phyloP scores from a whole-genome alignment of 2,113 vertebrate species.

The Aleadryas rufinucha region DNA sequence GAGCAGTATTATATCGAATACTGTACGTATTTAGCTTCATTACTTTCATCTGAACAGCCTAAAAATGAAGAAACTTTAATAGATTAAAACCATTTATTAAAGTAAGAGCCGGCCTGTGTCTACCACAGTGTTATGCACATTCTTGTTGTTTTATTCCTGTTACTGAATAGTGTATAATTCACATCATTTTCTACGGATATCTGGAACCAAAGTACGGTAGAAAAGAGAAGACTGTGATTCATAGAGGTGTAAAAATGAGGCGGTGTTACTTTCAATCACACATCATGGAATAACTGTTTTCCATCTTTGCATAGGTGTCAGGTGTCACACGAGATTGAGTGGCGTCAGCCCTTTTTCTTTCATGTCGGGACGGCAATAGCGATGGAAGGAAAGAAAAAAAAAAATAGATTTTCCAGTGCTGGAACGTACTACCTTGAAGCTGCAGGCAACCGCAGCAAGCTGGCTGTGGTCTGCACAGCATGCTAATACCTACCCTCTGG shows the following conservation, averaged over 20 bases:
- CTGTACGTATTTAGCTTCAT: background rate
- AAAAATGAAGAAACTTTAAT: background rate
- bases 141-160: accelerated
- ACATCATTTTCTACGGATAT: background rate
- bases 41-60: background rate
- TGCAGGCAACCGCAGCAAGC: background rate
- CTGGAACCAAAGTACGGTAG: background rate
- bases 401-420: background rate
- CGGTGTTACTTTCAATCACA: background rate
- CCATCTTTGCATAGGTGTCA: background rate
- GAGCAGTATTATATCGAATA: background rate
- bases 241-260: background rate
- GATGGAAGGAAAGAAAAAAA: background rate
- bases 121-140: accelerated
- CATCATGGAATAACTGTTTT: background rate
- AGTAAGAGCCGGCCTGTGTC: background rate
- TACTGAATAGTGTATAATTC: background rate
- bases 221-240: background rate
- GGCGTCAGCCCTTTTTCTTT: background rate
- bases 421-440: background rate
- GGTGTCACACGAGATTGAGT: background rate
- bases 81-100: background rate
- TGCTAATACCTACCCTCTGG: background rate
- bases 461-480: background rate
- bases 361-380: background rate